Conservation (phyloP, 2,113 vertebrate species). For the Prunella fulvescens region DNA sequence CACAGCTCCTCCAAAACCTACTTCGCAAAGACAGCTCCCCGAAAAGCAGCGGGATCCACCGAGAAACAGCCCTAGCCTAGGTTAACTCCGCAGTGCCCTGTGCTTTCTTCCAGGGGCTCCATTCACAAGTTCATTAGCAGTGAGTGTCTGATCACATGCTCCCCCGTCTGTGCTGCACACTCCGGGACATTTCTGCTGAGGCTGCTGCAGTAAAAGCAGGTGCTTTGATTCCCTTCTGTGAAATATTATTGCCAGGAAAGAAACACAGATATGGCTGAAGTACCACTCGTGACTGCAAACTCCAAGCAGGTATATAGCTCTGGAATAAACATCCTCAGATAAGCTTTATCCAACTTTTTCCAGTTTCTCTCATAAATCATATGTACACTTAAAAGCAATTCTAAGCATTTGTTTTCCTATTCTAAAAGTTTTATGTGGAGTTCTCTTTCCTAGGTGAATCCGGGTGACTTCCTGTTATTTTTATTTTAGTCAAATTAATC, state of each 20-base stretch:
- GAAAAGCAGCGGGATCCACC: background rate
- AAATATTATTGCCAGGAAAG: background rate
- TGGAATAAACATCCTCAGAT: background rate
- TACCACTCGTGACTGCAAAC: background rate
- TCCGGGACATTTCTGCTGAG: background rate
- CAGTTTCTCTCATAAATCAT: background rate
- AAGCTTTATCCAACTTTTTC: background rate
- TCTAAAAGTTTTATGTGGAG: background rate
- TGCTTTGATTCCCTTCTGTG: background rate
- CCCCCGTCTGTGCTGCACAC: background rate
- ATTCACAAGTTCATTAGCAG: background rate
- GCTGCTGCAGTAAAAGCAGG: background rate
- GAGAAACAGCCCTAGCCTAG: background rate
- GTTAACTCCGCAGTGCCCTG: background rate
- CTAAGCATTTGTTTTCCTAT: background rate
- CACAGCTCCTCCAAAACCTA: background rate
- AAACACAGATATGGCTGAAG: background rate
- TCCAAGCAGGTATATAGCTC: background rate
- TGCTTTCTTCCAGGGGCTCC: background rate
- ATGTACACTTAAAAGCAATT: background rate
- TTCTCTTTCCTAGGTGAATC: background rate
- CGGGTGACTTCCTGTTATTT: background rate
- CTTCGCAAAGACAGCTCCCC: background rate
- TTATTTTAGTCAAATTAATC: background rate
- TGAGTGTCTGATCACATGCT: background rate